These are phyloP conservation scores for Poecilia gillii DNA, from an alignment of 2,797 vertebrate genomes.

Conservation along the genomic window DNA sequence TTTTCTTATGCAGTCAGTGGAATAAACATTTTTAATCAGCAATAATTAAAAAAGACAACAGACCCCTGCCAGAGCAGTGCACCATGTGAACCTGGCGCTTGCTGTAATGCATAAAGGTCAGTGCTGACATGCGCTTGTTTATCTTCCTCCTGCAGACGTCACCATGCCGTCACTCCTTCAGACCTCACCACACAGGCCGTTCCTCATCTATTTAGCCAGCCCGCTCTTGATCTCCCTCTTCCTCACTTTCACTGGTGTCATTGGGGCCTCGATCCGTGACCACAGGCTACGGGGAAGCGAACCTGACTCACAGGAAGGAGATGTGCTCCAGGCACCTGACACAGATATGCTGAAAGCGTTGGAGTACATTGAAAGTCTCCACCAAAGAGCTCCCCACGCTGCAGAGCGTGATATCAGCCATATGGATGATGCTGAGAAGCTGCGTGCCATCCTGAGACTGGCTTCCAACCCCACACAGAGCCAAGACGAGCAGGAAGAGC, in stretches of 20 bases:
- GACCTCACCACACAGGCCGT: constrained; percentile 62
- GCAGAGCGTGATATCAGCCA: constrained; percentile 70
- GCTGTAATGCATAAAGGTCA: constrained; percentile 51
- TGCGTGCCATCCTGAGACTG: constrained; percentile 72
- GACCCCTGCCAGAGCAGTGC: constrained; percentile 35
- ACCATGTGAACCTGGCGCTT: constrained; percentile 27
- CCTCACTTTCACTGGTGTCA: constrained; percentile 64
- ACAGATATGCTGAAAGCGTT: constrained; percentile 93
- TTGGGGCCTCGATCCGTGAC: constrained; percentile 86
- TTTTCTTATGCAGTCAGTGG: constrained; percentile 12
- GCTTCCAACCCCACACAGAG: constrained; percentile 41
- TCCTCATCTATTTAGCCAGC: constrained; percentile 71
- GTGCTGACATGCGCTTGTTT: constrained; percentile 49
- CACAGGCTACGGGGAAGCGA: constrained; percentile 86
- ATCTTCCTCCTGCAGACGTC: constrained; percentile 63
- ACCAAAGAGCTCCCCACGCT: constrained; percentile 72
- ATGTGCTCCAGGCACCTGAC: constrained; percentile 78
- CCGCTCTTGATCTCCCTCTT: constrained; percentile 75
- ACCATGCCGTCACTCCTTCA: constrained; percentile 66
- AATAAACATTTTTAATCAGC: constrained; percentile 20
- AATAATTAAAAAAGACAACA: constrained; percentile 26
- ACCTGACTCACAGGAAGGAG: constrained; percentile 76
- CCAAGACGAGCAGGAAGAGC: constrained; percentile 60
- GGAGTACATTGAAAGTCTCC: constrained; percentile 92
- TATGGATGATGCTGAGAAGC: constrained; percentile 60